Evolutionary conservation across 2,797 vertebrate genomes (phyloP).

Genomic region (Acanthurus leucopareius): DNA sequence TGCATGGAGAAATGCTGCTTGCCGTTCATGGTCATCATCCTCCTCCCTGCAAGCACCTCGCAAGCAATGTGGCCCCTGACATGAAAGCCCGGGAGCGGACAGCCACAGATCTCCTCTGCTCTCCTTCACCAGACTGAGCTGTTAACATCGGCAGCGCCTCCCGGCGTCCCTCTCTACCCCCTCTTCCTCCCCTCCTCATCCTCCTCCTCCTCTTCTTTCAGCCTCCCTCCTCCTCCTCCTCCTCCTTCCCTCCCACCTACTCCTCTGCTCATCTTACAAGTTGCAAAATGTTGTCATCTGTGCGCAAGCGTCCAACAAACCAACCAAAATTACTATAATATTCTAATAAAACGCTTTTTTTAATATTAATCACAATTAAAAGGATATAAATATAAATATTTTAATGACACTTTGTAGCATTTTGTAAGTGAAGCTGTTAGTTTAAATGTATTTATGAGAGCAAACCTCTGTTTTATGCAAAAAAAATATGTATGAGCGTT

Average conservation of each 20-base stretch:
- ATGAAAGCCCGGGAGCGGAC: constrained; percentile 64
- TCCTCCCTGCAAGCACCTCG: constrained; percentile 84
- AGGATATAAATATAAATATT: too few species aligned
- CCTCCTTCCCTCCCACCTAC: constrained; percentile 71
- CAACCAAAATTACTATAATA: neutral
- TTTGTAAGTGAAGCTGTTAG: too few species aligned
- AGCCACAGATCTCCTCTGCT: constrained; percentile 62
- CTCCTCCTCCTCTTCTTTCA: constrained; percentile 52
- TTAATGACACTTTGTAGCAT: too few species aligned
- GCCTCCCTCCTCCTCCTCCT: constrained; percentile 44
- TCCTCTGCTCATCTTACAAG: constrained; percentile 91
- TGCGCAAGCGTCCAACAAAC: constrained; percentile 50
- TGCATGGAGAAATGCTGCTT: constrained; percentile 96
- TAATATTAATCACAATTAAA: neutral
- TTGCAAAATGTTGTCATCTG: constrained; percentile 72
- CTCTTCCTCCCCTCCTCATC: constrained; percentile 29
- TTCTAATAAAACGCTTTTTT: neutral
- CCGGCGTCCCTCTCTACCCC: constrained; percentile 74
- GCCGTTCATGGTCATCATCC: constrained; percentile 95
- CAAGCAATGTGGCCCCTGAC: constrained; percentile 81
- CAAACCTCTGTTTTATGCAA: too few species aligned
- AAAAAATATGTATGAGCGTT: too few species aligned
- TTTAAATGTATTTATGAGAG: too few species aligned
- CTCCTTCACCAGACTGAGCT: constrained; percentile 86
- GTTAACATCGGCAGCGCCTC: constrained; percentile 85